Conservation (phyloP, 2,113 vertebrate genomes). For the Bos indicus region DNA sequence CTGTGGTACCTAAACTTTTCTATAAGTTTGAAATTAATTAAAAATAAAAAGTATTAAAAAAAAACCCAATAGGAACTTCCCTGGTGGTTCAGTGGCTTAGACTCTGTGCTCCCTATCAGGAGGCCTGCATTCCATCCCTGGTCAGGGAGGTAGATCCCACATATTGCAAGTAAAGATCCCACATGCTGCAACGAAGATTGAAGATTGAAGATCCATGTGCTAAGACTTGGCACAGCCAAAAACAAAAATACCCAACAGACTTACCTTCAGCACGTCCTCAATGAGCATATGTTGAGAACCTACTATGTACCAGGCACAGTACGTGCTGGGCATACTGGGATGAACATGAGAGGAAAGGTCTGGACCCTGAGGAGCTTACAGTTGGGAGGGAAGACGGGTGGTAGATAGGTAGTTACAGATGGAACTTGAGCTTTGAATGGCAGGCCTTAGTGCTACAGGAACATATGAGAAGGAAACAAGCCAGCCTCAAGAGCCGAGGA, state of each 20-base stretch:
- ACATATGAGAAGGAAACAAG: not conserved
- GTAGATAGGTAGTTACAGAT: not conserved
- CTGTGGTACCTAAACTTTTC: not conserved
- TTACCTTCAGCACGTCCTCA: not conserved
- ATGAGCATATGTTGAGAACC: not conserved
- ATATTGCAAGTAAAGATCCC: not conserved
- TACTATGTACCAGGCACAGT: not conserved
- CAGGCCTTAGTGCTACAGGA: not conserved
- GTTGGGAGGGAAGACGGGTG: not conserved
- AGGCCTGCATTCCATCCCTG: not conserved
- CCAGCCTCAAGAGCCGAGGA: not conserved
- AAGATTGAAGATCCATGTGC: not conserved
- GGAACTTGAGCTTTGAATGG: not conserved
- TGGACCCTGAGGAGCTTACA: not conserved
- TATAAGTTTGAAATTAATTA: constrained; percentile 17
- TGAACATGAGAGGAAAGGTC: not conserved
- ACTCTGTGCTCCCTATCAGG: not conserved
- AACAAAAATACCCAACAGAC: not conserved
- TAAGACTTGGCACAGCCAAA: not conserved
- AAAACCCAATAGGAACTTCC: not conserved
- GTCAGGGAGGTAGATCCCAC: not conserved
- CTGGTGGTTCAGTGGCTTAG: not conserved
- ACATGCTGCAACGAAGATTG: not conserved
- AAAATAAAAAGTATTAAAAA: not conserved
- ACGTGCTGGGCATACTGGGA: not conserved